phyloP scores from a whole-genome alignment of 1,140 invertebrate genomes.

The Drosophila serrata region DNA sequence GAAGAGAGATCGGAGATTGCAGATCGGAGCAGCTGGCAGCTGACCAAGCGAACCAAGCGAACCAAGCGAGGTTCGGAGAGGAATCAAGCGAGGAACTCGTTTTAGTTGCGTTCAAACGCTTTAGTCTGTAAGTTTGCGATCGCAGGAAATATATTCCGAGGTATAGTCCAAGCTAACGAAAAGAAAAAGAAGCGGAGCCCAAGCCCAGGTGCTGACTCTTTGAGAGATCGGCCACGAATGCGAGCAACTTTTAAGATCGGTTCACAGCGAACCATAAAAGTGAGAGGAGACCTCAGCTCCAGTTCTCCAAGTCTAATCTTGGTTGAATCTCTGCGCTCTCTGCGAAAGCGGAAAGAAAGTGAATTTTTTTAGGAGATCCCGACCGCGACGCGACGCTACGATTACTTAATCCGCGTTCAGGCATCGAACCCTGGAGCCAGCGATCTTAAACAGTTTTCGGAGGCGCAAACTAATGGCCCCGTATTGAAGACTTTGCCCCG shows the following conservation, averaged over 20 bases:
- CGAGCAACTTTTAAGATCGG: slow-evolving; percentile 67
- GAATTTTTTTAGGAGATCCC: slow-evolving; percentile 48
- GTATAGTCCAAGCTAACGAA: neutral
- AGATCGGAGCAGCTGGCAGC: slow-evolving; percentile 39
- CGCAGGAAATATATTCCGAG: slow-evolving; percentile 46
- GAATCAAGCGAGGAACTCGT: slow-evolving; percentile 67
- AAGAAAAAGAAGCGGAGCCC: slow-evolving; percentile 44
- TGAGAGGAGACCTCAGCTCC: slow-evolving; percentile 21
- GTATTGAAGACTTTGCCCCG: slow-evolving; percentile 15
- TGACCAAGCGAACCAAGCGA: slow-evolving; percentile 47
- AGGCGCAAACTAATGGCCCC: slow-evolving; percentile 66
- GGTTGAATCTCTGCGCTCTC: slow-evolving; percentile 2
- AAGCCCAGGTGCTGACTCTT: slow-evolving; percentile 58
- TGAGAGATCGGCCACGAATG: slow-evolving; percentile 55
- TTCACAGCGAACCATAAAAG: slow-evolving; percentile 19
- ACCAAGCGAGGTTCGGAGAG: slow-evolving; percentile 54
- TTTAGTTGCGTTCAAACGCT: slow-evolving; percentile 83
- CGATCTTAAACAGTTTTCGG: slow-evolving; percentile 11
- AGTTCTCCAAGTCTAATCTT: slow-evolving; percentile 10
- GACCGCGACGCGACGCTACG: slow-evolving; percentile 13
- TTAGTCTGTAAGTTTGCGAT: slow-evolving; percentile 82
- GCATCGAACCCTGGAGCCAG: slow-evolving; percentile 28
- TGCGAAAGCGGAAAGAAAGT: slow-evolving; percentile 74
- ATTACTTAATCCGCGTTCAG: slow-evolving; percentile 68
- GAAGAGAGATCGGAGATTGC: slow-evolving; percentile 7